Evolutionary conservation across 2,888 invertebrate genomes (phyloP), one percentile per base, ranked within the genome.

Genomic region (Sarcophaga subvicina): DNA sequence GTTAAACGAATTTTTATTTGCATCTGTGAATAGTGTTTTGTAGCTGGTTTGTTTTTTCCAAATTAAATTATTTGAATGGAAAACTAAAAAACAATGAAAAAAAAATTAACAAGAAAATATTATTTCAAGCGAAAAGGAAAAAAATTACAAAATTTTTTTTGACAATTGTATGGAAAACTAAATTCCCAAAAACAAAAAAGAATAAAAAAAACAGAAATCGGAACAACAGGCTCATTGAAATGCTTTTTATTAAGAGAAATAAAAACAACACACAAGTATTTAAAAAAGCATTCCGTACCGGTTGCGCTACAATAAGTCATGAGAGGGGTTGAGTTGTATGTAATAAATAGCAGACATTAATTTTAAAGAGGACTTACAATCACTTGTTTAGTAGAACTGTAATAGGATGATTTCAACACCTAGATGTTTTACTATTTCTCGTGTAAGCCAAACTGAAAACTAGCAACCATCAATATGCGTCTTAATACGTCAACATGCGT

Each of bases 141-240:
- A 73, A 66, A 77, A 2, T 59, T 49, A n/a, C 17, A 63, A 47
- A 69, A 77, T 59, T 64, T 69, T 72, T 45, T 20, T 60, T 17
- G 76, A 78, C 80, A 81, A 79, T 83, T 81, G 75, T 75, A 75
- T 81, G 78, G 67, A 81, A 78, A 81, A 67, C 12, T 47, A 64
- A 47, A 37, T 37, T 37, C 37, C 37, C 37, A 37, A 37, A 37
- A 37, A 37, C 2, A 54, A 75, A 80, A 49, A 62, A 47, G 4
- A 14, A 49, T n/a, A 49, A 49, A 49, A 49, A 12, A 12, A 54
- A 75, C 76, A 37, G 49, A 47, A 80, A 70, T n/a, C 2, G 17
- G 71, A 71, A 27, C 45, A 71, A 27, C 77, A 59, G 62, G 66
- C 62, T 77, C 45, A 75, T 78, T 80, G 62, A 77, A 78, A 83